phyloP scores from a whole-genome alignment of 2,113 vertebrate species.

The Cavia aperea region DNA sequence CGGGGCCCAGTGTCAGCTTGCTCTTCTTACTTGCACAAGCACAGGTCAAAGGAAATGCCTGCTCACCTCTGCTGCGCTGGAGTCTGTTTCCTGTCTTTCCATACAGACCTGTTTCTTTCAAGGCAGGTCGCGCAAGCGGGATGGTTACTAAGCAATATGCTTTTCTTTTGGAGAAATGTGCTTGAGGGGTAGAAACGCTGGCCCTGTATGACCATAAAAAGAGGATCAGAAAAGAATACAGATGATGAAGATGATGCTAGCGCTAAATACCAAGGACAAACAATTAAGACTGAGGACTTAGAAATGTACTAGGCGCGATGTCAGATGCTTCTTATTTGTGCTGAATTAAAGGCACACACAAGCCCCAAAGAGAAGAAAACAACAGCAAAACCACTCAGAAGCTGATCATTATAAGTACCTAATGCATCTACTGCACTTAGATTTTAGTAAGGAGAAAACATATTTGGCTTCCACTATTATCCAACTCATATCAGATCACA shows the following conservation, averaged over 20 bases:
- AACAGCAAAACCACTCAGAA: not conserved
- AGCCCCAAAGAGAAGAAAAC: not conserved
- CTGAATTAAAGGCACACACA: not conserved
- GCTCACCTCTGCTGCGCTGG: not conserved
- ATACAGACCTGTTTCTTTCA: not conserved
- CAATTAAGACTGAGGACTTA: not conserved
- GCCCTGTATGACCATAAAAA: not conserved
- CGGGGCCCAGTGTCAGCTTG: not conserved
- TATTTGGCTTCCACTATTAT: not conserved
- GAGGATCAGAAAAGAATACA: not conserved
- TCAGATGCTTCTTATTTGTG: not conserved
- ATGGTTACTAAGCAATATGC: not conserved
- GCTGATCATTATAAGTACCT: not conserved
- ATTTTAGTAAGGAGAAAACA: slow-evolving; percentile 11
- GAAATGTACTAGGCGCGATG: too few species aligned
- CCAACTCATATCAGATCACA: not conserved
- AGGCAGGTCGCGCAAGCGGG: not conserved
- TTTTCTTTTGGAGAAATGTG: not conserved
- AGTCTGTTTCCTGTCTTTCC: not conserved
- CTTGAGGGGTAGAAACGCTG: not conserved
- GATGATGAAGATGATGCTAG: not conserved
- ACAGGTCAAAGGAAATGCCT: not conserved
- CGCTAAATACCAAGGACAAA: not conserved
- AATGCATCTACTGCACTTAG: not conserved
- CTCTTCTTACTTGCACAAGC: not conserved